Base-by-base conservation (phyloP, 2,888 invertebrate species). In the Agapostemon virescens region DNA sequence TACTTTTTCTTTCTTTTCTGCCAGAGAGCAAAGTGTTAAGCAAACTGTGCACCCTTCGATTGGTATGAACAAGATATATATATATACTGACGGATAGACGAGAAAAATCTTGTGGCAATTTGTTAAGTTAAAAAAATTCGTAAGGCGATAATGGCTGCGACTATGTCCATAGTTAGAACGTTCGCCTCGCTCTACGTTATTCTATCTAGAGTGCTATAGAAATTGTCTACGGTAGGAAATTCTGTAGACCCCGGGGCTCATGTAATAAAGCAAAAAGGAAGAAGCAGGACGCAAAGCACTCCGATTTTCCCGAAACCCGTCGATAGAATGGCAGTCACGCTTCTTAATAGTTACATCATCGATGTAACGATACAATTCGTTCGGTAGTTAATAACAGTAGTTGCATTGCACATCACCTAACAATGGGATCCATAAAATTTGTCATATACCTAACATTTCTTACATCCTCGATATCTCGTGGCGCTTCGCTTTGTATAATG, bases 311-410 rank as follows among this genome's bases (percentile, higher is more conserved):
- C 36, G 61, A 77, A 77, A 55, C n/a, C 61, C 75, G 33, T 82
- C 71, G 77, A 58, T 74, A 75, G 74, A 61, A 83, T 86, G 86
- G 83, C 86, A 86, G 86, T 86, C 84, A 73, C n/a, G 66, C 58
- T 69, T 85, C 67, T 80, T 79, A 86, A 79, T 75, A 55, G 68
- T 55, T 83, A 79, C 69, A 80, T 77, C 74, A 61, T 81, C 69
- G 71, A 40, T 83, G 75, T 83, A 82, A 81, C 73, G 69, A 77
- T 81, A 79, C 79, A 75, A 69, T 82, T 55, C 78, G 77, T 42
- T 68, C 76, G 70, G 78, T 63, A 61, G 84, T 55, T 66, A 79
- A 83, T 80, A 85, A 87, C 79, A 82, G 49, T 81, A 80, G 68
- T 52, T 75, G 61, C 52, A 74, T 69, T 79, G 73, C 74, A 74